Evolutionary conservation across 1,140 invertebrate species (phyloP), one percentile per base, ranked within the genome.

Genomic region (Cylas formicarius): DNA sequence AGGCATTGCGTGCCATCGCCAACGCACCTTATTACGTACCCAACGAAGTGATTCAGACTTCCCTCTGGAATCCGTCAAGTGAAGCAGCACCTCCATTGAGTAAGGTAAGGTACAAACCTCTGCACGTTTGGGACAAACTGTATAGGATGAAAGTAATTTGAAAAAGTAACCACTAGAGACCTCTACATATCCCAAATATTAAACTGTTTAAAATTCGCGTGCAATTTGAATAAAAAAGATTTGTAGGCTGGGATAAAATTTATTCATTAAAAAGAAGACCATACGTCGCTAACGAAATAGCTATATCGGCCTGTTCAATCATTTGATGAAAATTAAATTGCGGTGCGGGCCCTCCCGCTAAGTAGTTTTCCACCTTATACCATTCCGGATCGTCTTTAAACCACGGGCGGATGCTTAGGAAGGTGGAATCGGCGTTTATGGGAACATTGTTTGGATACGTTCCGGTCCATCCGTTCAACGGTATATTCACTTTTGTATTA

Each of bases 331-430:
- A 45, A 11, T 20, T 6, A 26, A 47, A 38, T 21, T 10, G 23
- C 8, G 38, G 38, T 7, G 45, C 33, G 9, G 31, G 8, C 7
- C 44, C 44, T 16, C 44, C 44, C 28, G 42, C 26, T 7, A 51
- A 31, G 22, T 47, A 40, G 26, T 39, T 36, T 20, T 52, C 27
- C 17, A 47, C 31, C 14, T 37, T 43, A 11, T 13, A 13, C 38
- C 44, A 52, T 11, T 52, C 49, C 2, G 44, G 43, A 32, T 52
- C 49, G 3, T 47, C 33, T 17, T 52, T 52, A 31, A 46, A 52
- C 44, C 49, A 52, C 2, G 49, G 39, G 13, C 49, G 11, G 5
- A 47, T 17, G 32, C 34, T 37, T 8, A 52, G 17, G 18, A 47
- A 52, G 8, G 44, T 52, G 1, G 38, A 22, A 6, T 35, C 18